These are phyloP conservation scores for Chymomyza amoena DNA, from an alignment of 2,888 invertebrate species.

Conservation along the genomic window DNA sequence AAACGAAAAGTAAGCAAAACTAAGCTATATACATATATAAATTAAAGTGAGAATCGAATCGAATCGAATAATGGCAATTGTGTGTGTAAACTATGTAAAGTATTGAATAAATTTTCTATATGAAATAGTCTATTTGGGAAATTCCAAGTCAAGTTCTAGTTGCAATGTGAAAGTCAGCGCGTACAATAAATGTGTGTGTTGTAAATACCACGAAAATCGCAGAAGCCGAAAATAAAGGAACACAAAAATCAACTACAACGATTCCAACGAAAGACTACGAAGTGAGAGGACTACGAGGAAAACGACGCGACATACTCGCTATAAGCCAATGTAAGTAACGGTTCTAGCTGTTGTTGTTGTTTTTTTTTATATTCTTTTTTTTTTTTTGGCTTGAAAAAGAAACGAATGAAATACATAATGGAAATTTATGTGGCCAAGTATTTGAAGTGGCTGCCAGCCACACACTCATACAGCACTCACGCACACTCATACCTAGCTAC, in stretches of 20 bases:
- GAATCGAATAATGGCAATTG: not conserved
- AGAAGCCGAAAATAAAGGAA: constrained; percentile 62
- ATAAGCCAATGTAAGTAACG: constrained; percentile 44
- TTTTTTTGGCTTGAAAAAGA: constrained; percentile 34
- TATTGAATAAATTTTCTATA: constrained; percentile 11
- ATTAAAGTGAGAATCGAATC: not conserved
- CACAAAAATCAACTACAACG: constrained; percentile 21
- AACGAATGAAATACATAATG: constrained; percentile 58
- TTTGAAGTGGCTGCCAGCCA: constrained; percentile 37
- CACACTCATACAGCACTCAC: not conserved
- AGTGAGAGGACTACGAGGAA: constrained; percentile 16
- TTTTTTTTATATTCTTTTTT: constrained; percentile 16
- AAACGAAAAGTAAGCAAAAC: not conserved
- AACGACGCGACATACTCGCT: constrained; percentile 20
- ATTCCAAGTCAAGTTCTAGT: constrained; percentile 26
- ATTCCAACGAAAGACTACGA: constrained; percentile 55
- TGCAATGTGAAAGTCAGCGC: constrained; percentile 60
- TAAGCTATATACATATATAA: not conserved
- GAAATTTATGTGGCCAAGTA: constrained; percentile 57
- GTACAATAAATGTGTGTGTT: constrained; percentile 19
- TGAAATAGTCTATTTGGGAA: not conserved
- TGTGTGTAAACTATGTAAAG: constrained; percentile 21
- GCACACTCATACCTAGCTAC: no score
- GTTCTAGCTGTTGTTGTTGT: constrained; percentile 17
- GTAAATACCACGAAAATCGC: constrained; percentile 67